A percentile compares a stretch with the other conserved stretches of the same genome.
Evolutionary conservation across 2,113 vertebrate genomes (phyloP).

Genomic region (Oncorhynchus gorbuscha): DNA sequence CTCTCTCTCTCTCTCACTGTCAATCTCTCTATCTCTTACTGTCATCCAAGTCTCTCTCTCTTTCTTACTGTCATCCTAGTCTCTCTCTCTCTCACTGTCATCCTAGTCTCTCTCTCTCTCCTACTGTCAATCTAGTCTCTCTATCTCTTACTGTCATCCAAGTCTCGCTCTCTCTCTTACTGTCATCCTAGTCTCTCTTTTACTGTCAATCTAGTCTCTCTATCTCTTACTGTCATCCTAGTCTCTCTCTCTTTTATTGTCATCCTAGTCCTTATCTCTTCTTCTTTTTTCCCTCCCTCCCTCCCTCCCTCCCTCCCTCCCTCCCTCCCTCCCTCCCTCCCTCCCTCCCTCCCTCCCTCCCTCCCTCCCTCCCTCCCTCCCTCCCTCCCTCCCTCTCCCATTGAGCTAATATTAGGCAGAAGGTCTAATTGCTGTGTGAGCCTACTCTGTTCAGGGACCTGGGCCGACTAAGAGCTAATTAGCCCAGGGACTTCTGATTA

Average conservation of each 20-base stretch:
- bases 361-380: neutral
- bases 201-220: no score
- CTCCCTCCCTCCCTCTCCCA: neutral
- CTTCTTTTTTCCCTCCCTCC: neutral
- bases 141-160: no score
- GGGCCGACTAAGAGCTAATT: constrained; percentile 48
- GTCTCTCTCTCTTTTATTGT: neutral
- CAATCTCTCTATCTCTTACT: no score
- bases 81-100: no score
- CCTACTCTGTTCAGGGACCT: constrained; percentile 22
- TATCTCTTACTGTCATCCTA: neutral
- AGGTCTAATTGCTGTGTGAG: constrained; percentile 36
- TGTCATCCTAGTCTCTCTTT: neutral
- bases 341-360: neutral
- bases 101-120: no score
- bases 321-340: neutral
- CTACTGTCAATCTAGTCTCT: no score
- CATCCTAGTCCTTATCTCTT: neutral
- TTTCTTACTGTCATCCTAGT: no score
- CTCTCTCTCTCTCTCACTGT: no score
- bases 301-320: neutral
- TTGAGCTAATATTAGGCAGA: constrained; percentile 46
- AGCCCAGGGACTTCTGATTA: constrained; percentile 35
- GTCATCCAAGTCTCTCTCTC: no score
- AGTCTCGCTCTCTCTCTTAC: no score